These are phyloP conservation scores for Drosophila jambulina DNA, from an alignment of 1,140 invertebrate species.

Conservation along the genomic window DNA sequence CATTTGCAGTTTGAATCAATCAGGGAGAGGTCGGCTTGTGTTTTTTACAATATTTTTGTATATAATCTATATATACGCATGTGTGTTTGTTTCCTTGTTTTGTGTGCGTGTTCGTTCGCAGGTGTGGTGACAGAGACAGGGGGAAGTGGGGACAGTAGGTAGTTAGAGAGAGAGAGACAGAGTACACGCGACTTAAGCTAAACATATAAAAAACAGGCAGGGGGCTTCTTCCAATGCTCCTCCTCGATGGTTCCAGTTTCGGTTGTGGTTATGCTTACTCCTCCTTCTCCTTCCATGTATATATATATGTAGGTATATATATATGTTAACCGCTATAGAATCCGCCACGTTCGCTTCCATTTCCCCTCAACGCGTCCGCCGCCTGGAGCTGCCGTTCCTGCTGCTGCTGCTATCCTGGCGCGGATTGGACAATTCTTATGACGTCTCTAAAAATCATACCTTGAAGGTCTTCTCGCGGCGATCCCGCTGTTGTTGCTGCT, in stretches of 20 bases:
- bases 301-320: background rate
- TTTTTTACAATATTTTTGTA: constrained; percentile 10
- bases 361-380: constrained; percentile 66
- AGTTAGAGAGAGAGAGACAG: constrained; percentile 8
- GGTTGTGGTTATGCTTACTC: constrained; percentile 2
- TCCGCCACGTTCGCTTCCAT: constrained; percentile 65
- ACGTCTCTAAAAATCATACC: constrained; percentile 86
- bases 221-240: constrained; percentile 16
- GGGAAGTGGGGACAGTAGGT: background rate
- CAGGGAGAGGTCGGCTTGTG: constrained; percentile 32
- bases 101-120: constrained; percentile 11
- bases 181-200: constrained; percentile 37
- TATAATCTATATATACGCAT: constrained; percentile 12
- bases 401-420: constrained; percentile 52
- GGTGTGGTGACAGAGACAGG: constrained; percentile 17
- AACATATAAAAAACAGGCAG: constrained; percentile 40
- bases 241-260: constrained; percentile 16
- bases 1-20: constrained; percentile 41
- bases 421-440: constrained; percentile 85
- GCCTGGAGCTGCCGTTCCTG: constrained; percentile 42
- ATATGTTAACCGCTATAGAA: constrained; percentile 62
- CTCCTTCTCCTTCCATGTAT: constrained; percentile 12
- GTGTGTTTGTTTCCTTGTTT: constrained; percentile 24
- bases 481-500: constrained; percentile 75
- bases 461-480: constrained; percentile 84